These are phyloP conservation scores for Catalaphyllia jardinei DNA, from an alignment of 64 coral and sea anemone species.

Conservation along the genomic window DNA sequence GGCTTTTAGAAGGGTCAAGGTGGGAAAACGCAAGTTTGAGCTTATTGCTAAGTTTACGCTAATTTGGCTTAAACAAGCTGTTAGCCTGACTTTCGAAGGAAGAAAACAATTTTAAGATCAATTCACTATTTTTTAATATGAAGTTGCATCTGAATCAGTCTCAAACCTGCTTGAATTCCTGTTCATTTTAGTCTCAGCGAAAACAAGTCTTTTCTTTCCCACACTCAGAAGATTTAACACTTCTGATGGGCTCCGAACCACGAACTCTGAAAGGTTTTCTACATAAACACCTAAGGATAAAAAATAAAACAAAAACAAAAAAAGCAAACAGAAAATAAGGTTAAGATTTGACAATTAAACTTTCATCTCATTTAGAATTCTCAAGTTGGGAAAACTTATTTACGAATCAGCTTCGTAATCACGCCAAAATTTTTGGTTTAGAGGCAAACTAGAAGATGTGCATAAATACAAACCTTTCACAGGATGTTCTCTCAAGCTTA, in stretches of 20 bases:
- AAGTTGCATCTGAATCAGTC: neutral
- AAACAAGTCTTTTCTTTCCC: slow-evolving; percentile 91
- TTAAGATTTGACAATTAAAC: neutral
- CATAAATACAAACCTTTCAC: slow-evolving; percentile 68
- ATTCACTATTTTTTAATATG: neutral
- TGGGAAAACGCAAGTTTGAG: too few relatives aligned
- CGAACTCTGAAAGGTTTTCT: slow-evolving; percentile 93
- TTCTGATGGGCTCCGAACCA: slow-evolving; percentile 83
- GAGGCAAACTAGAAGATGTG: neutral
- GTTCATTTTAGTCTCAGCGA: slow-evolving; percentile 99
- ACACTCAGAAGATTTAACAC: slow-evolving; percentile 75
- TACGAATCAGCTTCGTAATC: neutral
- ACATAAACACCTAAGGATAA: slow-evolving; percentile 85
- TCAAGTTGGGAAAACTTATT: neutral
- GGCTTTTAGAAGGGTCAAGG: too few relatives aligned
- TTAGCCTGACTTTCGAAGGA: neutral
- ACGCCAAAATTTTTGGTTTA: neutral
- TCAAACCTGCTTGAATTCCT: slow-evolving; percentile 96
- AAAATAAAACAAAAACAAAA: too few relatives aligned
- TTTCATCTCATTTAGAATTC: neutral
- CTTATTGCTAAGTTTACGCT: too few relatives aligned
- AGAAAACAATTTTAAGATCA: neutral
- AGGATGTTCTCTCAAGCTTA: slow-evolving; percentile 91
- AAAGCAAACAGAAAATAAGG: neutral
- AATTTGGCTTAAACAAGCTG: too few relatives aligned